A percentile compares a stretch with the other conserved stretches of the same genome.
Conservation (phyloP, 1,140 invertebrate species). For the Apis cerana region DNA sequence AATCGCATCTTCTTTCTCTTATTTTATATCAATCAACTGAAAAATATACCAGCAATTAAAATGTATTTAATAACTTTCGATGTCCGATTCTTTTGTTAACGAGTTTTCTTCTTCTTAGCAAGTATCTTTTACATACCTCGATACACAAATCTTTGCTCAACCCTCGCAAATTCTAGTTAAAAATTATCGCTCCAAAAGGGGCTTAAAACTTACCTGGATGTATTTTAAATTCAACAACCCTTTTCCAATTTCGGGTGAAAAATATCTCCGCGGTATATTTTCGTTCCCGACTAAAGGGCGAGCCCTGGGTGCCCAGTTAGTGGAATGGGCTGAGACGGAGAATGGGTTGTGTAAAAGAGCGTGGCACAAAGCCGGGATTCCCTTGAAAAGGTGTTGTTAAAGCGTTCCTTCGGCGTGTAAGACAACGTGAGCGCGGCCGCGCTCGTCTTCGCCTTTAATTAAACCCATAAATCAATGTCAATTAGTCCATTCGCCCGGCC, state of each 20-base stretch:
- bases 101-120: too few species aligned
- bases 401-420: constrained; percentile 67
- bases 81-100: too few species aligned
- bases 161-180: too few species aligned
- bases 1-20: too few species aligned
- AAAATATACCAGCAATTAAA: too few species aligned
- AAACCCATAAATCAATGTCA: constrained; percentile 81
- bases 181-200: too few species aligned
- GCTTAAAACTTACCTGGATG: background rate
- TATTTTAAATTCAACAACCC: constrained; percentile 51
- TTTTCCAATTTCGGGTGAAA: constrained; percentile 47
- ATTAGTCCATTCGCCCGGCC: constrained; percentile 69
- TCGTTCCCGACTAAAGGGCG: constrained; percentile 39
- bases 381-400: constrained; percentile 74
- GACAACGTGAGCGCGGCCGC: constrained; percentile 65
- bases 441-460: constrained; percentile 77
- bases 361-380: constrained; percentile 59
- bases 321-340: constrained; percentile 16
- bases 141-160: too few species aligned
- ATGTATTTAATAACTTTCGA: too few species aligned
- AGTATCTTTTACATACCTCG: too few species aligned
- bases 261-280: constrained; percentile 47
- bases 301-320: background rate
- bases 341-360: constrained; percentile 53
- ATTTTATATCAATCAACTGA: too few species aligned